A percentile compares a stretch with the other conserved stretches of the same genome.
phyloP scores from a whole-genome alignment of 2,113 vertebrate genomes.

The Oostethus manadensis region DNA sequence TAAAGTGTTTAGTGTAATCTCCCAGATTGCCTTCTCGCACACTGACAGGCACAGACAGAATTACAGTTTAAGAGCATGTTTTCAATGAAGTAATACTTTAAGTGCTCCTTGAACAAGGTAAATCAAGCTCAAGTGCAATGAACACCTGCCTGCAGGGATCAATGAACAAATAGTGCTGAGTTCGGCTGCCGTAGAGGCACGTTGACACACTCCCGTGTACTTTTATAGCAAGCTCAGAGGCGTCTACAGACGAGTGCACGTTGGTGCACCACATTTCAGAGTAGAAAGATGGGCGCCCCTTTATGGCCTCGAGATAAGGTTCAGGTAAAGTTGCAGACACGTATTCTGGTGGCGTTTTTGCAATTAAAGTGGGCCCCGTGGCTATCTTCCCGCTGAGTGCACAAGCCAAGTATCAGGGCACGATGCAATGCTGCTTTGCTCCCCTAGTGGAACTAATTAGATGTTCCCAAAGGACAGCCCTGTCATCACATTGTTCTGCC shows the following conservation, averaged over 20 bases:
- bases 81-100: background rate
- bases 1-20: too few relatives aligned
- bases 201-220: constrained; percentile 28
- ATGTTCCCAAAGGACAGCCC: constrained; percentile 68
- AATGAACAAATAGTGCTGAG: constrained; percentile 29
- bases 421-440: constrained; percentile 58
- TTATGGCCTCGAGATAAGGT: constrained; percentile 51
- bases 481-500: constrained; percentile 69
- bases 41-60: background rate
- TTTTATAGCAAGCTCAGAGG: constrained; percentile 27
- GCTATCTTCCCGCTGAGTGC: constrained; percentile 65
- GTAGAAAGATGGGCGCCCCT: constrained; percentile 34
- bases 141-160: constrained; percentile 21
- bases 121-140: constrained; percentile 17
- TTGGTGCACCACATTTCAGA: constrained; percentile 21
- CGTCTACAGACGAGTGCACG: constrained; percentile 33
- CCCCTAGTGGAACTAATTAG: constrained; percentile 74
- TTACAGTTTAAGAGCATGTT: background rate
- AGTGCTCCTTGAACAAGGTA: constrained; percentile 3
- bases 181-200: constrained; percentile 3
- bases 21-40: background rate
- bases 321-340: constrained; percentile 55
- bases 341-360: constrained; percentile 65
- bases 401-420: constrained; percentile 70
- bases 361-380: constrained; percentile 68